These are phyloP conservation scores for Oryzias dopingdopingensis DNA, from an alignment of 2,797 vertebrate genomes.

Conservation along the genomic window DNA sequence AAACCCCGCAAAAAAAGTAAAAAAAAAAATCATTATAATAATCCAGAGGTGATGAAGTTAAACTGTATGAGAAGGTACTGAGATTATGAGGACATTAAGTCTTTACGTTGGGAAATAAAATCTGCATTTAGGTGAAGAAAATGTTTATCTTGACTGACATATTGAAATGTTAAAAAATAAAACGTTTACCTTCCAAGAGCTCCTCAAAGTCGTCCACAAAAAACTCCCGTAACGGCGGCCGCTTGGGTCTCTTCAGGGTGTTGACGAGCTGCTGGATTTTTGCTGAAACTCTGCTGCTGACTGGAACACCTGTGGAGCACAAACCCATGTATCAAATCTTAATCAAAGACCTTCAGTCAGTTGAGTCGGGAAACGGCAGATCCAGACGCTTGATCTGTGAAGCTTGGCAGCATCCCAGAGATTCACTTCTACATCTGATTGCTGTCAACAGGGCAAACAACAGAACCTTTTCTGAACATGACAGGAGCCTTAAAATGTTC, in stretches of 20 bases:
- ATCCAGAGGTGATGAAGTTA: accelerated
- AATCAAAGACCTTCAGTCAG: background rate
- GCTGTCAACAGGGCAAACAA: constrained; percentile 18
- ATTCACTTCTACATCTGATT: constrained; percentile 3
- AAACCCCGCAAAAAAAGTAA: background rate
- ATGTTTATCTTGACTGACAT: no score
- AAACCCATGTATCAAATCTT: background rate
- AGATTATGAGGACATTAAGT: no score
- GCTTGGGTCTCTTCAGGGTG: constrained; percentile 92
- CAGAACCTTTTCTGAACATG: background rate
- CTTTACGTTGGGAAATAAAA: no score
- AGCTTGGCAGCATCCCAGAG: background rate
- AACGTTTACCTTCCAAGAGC: constrained; percentile 88
- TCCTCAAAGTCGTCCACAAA: constrained; percentile 99
- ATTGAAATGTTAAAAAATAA: background rate
- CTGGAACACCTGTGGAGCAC: constrained; percentile 86
- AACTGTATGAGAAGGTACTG: background rate
- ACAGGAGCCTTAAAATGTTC: background rate
- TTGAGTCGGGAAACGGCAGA: constrained; percentile 9
- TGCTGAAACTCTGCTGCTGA: constrained; percentile 97
- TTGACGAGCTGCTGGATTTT: constrained; percentile 98
- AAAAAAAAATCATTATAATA: accelerated
- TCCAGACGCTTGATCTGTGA: background rate
- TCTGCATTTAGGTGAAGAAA: no score
- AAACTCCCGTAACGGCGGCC: constrained; percentile 92